Evolutionary conservation across 2,113 vertebrate genomes (phyloP).

Genomic region (Elephas maximus): DNA sequence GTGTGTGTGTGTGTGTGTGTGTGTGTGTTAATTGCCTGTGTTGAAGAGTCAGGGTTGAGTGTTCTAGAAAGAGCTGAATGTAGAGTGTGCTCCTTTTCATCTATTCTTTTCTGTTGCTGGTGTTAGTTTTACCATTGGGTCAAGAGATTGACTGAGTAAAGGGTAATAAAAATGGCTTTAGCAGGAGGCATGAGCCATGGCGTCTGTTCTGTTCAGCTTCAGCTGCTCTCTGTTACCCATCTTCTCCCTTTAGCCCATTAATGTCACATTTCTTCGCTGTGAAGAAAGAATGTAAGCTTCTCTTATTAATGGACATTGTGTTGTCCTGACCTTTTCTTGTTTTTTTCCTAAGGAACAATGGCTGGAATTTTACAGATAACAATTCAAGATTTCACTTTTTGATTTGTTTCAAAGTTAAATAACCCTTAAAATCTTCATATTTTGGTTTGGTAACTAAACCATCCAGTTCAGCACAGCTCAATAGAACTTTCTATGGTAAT

Average conservation of each 20-base stretch:
- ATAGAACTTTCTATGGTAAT: neutral
- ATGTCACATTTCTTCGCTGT: slow-evolving; percentile 9
- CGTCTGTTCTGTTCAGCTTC: neutral
- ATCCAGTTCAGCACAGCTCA: neutral
- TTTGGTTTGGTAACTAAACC: neutral
- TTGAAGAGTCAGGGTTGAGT: neutral
- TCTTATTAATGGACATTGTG: neutral
- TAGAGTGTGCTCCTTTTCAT: neutral
- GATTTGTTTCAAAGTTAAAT: slow-evolving; percentile 59
- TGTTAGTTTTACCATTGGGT: neutral
- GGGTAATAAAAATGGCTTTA: neutral
- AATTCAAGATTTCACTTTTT: slow-evolving; percentile 46
- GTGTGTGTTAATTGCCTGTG: neutral
- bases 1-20: too few relatives aligned
- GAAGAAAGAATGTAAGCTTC: neutral
- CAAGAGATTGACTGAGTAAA: neutral
- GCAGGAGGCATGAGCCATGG: neutral
- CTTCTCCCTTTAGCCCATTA: neutral
- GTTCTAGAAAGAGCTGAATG: neutral
- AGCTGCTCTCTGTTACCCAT: neutral
- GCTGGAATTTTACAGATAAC: slow-evolving; percentile 43
- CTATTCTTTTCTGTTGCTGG: neutral
- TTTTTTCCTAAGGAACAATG: slow-evolving; percentile 12
- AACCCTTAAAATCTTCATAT: neutral
- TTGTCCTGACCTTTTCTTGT: slow-evolving; percentile 42